Evolutionary conservation across 2,888 invertebrate genomes (phyloP), one percentile per base, ranked within the genome.

Genomic region (Trypoxylon attenuatum): DNA sequence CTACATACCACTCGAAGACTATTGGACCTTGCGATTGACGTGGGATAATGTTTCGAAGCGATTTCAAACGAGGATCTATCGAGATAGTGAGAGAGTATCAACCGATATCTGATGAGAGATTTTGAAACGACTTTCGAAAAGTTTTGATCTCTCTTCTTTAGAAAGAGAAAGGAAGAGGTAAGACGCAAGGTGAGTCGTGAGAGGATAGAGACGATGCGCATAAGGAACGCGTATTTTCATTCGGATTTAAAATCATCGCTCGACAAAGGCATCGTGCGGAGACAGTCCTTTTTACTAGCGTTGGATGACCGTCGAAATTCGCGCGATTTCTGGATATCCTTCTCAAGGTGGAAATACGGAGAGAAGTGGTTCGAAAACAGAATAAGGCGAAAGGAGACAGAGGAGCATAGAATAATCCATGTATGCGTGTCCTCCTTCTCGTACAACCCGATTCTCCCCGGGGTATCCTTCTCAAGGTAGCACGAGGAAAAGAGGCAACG

Each of bases 391-490:
- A 54, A 59, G 49, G 38, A 25, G 47, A 6, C 42, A 39, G 6
- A 18, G 33, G 5, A 6, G 21, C 8, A 66, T 55, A 73, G 63
- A 66, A 74, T 69, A 66, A 73, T 72, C 63, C 50, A 56, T 63
- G 57, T 60, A 41, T 54, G 56, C 47, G 63, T 60, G 68, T 70
- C 67, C 62, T 61, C 71, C 70, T 58, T 72, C 69, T 64, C 52
- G 57, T 61, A 67, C 45, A 38, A 45, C 22, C 51, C 50, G 58
- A 41, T 50, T 50, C 50, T 55, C 43, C 56, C 42, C 52, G 39
- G n/a, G 51, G 50, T 65, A 71, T 65, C 73, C 75, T 75, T 80
- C 77, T 76, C 76, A 82, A 80, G 81, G 79, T 76, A 77, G 76
- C 71, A 62, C 65, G 62, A 51, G 43, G 52, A 58, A 65, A 53